Evolutionary conservation across 1,140 invertebrate genomes (phyloP), one percentile per base, ranked within the genome.

Genomic region (Pemphigus obesinymphae): DNA sequence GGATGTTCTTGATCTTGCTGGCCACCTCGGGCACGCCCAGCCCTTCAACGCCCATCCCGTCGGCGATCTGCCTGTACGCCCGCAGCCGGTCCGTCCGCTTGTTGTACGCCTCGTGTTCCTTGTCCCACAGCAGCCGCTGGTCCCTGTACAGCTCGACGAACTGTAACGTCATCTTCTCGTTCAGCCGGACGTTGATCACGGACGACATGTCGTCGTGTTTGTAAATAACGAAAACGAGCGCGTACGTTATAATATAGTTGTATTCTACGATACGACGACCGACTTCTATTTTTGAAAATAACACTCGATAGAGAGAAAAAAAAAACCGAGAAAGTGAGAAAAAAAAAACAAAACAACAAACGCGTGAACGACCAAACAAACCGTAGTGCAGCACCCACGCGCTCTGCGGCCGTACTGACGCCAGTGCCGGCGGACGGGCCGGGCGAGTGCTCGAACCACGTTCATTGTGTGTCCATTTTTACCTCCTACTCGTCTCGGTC

Each of bases 1-100:
- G 73, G 15, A 85, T 66, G 82, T 85, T 85, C 82, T 85, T 85
- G 82, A 85, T 84, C 63, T 84, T 85, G 83, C 83, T 82, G 75
- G 84, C 84, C 34, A 82, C 83, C 31, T 83, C 82, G 76, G 66
- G 45, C 26, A 82, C 82, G 53, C 81, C 81, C 76, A 85, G 73
- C 3, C 83, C 84, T 23, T 81, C 68, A 37, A 84, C 53, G n/a
- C 31, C 72, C 83, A 84, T 84, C n/a, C 53, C 53, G 26, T 70
- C 82, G n/a, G 82, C 83, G 23, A 84, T 76, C 0, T 63, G n/a
- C 13, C 61, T 34, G 68, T 83, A 80, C 15, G 83, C 83, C 17
- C 70, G 72, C 48, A 82, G 48, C 40, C 84, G 45, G 3, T 58
- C 55, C 4, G 55, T n/a, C 53, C 80, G 83, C 63, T 84, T 83